Evolutionary conservation across 2,797 vertebrate species (phyloP).

Genomic region (Parambassis ranga): DNA sequence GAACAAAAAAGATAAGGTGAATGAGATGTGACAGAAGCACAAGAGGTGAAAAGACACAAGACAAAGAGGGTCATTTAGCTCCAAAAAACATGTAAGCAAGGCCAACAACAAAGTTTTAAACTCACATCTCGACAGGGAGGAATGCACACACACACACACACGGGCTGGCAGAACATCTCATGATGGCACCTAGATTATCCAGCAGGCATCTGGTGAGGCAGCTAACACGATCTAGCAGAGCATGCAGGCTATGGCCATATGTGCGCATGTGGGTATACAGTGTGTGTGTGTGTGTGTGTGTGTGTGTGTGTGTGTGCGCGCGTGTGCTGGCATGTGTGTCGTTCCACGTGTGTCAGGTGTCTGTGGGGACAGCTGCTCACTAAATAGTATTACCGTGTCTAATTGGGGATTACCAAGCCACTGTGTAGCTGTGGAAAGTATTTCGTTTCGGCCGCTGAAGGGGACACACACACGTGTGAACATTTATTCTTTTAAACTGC

Average conservation of each 20-base stretch:
- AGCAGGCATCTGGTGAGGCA: slow-evolving; percentile 73
- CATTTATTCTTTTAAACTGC: no score
- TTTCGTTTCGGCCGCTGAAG: slow-evolving; percentile 43
- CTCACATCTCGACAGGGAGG: slow-evolving; percentile 38
- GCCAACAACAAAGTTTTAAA: slow-evolving; percentile 23
- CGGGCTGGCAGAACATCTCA: slow-evolving; percentile 55
- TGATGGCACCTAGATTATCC: slow-evolving; percentile 67
- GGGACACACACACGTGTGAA: no score
- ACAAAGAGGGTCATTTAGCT: not conserved
- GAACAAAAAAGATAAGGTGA: not conserved
- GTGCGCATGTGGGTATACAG: slow-evolving; percentile 26
- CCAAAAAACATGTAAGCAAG: slow-evolving; percentile 41
- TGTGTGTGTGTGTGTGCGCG: not conserved
- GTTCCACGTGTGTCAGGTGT: slow-evolving; percentile 48
- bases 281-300: not conserved
- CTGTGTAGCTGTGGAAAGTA: slow-evolving; percentile 29
- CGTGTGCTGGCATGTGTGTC: not conserved
- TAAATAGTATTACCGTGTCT: slow-evolving; percentile 75
- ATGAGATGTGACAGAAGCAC: not conserved
- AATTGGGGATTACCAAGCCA: slow-evolving; percentile 67
- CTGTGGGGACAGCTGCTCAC: slow-evolving; percentile 66
- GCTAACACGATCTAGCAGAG: slow-evolving; percentile 58
- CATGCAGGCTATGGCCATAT: slow-evolving; percentile 51
- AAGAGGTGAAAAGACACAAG: not conserved
- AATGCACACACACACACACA: slow-evolving; percentile 6